A percentile compares a stretch with the other conserved stretches of the same genome.
These are phyloP conservation scores for Erithacus rubecula DNA, from an alignment of 2,797 vertebrate genomes.

Conservation along the genomic window DNA sequence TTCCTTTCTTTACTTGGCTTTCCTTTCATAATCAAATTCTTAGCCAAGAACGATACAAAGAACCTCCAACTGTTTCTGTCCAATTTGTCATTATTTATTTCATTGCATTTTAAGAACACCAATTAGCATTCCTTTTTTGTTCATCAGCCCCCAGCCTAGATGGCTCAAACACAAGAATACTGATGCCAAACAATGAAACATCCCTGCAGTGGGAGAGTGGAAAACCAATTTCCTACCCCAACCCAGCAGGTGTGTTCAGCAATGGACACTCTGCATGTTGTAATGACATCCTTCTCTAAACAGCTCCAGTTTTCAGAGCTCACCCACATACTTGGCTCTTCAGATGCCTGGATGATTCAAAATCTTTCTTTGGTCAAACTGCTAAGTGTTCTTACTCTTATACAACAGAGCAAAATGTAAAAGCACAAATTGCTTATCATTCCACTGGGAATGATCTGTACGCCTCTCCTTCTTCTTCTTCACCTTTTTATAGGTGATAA, in stretches of 20 bases:
- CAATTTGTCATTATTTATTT: slow-evolving; percentile 29
- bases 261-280: neutral
- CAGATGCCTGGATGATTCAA: neutral
- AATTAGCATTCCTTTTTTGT: slow-evolving; percentile 17
- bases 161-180: neutral
- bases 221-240: slow-evolving; percentile 3
- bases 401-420: neutral
- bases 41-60: neutral
- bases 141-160: neutral
- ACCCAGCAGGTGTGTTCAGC: neutral
- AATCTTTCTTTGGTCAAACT: neutral
- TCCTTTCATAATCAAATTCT: neutral
- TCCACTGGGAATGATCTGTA: neutral
- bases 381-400: neutral
- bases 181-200: neutral
- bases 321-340: neutral
- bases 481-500: neutral
- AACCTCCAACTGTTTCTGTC: neutral
- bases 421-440: accelerated
- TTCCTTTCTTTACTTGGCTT: slow-evolving; percentile 4
- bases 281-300: neutral
- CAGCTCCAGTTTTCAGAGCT: neutral
- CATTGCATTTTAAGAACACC: neutral
- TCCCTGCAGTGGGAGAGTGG: neutral
- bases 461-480: neutral